These are phyloP conservation scores for Amphiprion ocellaris DNA, from an alignment of 2,113 vertebrate species.

Conservation along the genomic window DNA sequence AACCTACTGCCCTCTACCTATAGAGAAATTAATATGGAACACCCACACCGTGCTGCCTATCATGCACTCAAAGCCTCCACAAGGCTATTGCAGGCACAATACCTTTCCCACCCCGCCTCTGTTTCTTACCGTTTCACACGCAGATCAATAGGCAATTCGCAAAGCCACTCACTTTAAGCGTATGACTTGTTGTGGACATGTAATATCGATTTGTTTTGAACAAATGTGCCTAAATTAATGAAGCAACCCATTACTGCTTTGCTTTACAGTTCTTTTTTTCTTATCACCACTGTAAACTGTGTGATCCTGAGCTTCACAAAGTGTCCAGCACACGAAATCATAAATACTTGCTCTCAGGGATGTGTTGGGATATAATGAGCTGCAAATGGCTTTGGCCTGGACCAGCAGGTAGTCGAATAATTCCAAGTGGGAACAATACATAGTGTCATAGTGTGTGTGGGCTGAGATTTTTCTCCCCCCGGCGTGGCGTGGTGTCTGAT, in stretches of 20 bases:
- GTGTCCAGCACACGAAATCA: not conserved
- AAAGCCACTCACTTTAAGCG: conserved; percentile 72
- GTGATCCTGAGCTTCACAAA: not conserved
- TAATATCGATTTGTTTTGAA: conserved; percentile 79
- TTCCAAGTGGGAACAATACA: conserved; percentile 16
- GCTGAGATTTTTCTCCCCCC: conserved; percentile 31
- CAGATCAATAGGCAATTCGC: conserved; percentile 82
- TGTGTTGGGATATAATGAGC: not conserved
- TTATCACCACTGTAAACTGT: not conserved
- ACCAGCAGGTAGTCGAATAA: conserved; percentile 25
- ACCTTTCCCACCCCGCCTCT: conserved; percentile 20
- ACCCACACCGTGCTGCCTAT: conserved; percentile 59
- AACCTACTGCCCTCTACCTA: conserved; percentile 62
- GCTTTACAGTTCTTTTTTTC: conserved; percentile 17
- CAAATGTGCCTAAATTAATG: conserved; percentile 78
- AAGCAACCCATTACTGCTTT: conserved; percentile 51
- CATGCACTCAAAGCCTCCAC: conserved; percentile 51
- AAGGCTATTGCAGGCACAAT: conserved; percentile 64
- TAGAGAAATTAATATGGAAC: conserved; percentile 69
- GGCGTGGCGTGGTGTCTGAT: conserved; percentile 26
- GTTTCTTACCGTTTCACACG: conserved; percentile 54
- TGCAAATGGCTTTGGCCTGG: not conserved
- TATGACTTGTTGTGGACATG: conserved; percentile 80
- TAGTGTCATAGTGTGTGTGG: conserved; percentile 16
- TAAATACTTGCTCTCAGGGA: not conserved